Conservation (phyloP, 1,140 invertebrate genomes). For the Idris sp. region DNA sequence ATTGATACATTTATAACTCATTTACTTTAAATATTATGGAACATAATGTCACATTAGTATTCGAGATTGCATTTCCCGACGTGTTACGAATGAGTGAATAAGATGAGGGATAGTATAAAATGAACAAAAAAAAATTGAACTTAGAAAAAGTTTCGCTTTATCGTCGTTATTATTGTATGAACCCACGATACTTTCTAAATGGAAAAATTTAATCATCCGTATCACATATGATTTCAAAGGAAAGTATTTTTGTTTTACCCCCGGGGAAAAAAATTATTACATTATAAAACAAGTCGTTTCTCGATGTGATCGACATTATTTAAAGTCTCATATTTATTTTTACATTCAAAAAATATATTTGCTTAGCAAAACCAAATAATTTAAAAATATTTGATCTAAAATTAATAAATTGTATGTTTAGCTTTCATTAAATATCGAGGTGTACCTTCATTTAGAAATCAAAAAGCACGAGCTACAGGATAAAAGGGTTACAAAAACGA, state of each 20-base stretch:
- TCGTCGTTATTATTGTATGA: slow-evolving; percentile 45
- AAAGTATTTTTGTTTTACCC: slow-evolving; percentile 31
- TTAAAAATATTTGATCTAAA: neutral
- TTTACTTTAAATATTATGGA: slow-evolving; percentile 25
- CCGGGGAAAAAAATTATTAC: slow-evolving; percentile 1
- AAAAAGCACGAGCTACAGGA: slow-evolving; percentile 53
- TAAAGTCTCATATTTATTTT: no score
- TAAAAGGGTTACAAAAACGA: slow-evolving; percentile 48
- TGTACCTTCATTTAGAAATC: slow-evolving; percentile 28
- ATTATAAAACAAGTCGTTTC: no score
- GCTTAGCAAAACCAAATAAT: no score
- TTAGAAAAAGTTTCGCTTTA: slow-evolving; percentile 47
- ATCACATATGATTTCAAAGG: slow-evolving; percentile 42
- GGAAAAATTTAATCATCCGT: slow-evolving; percentile 54
- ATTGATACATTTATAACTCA: neutral
- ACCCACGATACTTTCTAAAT: slow-evolving; percentile 44
- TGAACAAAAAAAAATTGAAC: slow-evolving; percentile 42
- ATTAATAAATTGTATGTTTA: slow-evolving; percentile 14
- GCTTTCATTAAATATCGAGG: slow-evolving; percentile 40
- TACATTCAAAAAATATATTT: no score
- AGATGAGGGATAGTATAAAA: slow-evolving; percentile 38
- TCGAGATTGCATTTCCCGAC: slow-evolving; percentile 39
- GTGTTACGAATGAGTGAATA: slow-evolving; percentile 50
- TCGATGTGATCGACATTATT: no score
- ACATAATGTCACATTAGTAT: slow-evolving; percentile 26